Conservation (phyloP, 2,113 vertebrate genomes). For the Henicopernis longicauda region DNA sequence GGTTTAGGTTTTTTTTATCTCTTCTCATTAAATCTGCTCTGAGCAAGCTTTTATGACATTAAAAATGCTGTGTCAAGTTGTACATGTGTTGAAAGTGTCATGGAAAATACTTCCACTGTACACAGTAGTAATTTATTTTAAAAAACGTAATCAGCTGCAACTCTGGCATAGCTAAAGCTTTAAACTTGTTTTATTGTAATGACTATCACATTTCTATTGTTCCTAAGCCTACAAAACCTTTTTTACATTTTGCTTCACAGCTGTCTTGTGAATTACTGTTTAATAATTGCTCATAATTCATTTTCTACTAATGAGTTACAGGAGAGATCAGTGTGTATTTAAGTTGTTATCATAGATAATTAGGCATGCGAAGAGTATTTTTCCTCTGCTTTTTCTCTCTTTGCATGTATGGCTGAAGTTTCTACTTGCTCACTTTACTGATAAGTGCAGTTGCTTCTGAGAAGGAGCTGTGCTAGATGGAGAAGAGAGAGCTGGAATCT, state of each 20-base stretch:
- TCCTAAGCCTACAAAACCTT: background rate
- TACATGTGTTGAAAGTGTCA: background rate
- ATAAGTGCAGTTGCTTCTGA: background rate
- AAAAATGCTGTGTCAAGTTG: background rate
- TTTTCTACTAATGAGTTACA: background rate
- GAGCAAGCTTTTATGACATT: background rate
- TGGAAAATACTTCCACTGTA: background rate
- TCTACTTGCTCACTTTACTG: background rate
- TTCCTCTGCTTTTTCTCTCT: background rate
- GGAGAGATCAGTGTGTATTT: background rate
- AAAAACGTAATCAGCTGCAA: background rate
- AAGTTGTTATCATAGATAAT: background rate
- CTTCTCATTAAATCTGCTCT: background rate
- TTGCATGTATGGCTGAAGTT: background rate
- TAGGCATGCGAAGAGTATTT: background rate
- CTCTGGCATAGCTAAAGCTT: background rate
- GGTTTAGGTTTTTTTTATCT: background rate
- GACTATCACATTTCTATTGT: background rate
- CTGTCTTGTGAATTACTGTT: background rate
- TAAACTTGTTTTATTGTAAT: background rate
- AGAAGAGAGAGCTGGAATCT: background rate
- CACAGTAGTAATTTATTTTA: background rate
- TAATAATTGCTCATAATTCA: background rate
- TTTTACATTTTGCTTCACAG: background rate
- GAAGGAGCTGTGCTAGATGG: background rate